Evolutionary conservation across 2,113 vertebrate genomes (phyloP), one percentile per base, ranked within the genome.

Genomic region (Gallinago undulata): DNA sequence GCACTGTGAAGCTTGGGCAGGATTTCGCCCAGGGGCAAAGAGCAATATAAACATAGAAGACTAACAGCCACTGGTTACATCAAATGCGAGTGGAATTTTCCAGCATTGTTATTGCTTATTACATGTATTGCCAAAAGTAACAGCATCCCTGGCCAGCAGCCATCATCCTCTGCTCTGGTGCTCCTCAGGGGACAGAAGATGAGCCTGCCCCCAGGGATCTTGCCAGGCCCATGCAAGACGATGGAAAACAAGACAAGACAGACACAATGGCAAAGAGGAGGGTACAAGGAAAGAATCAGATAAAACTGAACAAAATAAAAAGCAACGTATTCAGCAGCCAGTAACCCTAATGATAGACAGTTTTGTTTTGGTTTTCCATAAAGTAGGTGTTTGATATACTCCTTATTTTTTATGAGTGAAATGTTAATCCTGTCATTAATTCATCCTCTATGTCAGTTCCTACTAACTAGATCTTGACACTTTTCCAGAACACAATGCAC

Each of bases 61-160:
- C 30, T 66, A 76, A 23, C 3, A 86, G 41, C 47, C 77, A 64
- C 35, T 75, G 56, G 77, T 48, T 79, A 4, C 62, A 85, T 39
- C 17, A 82, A 60, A 57, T 6, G 11, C 1, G 10, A 73, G 35
- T 79, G 87, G 93, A 97, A 90, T 90, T 95, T 95, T 95, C 89
- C 87, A 83, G 41, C 19, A 11, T 14, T 73, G 45, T 51, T 62
- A 16, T 11, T 76, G 57, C 51, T 82, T 28, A 8, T 43, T 87
- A 67, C 21, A 43, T 1, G 1, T 24, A 35, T 23, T 3, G 3
- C 67, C 2, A 4, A 39, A 48, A 39, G 0, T 1, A 90, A 3
- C 39, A 77, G 50, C 33, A 41, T 35, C 53, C 24, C 59, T 95
- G 86, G 47, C 80, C n/a, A 19, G 50, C 35, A 93, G 53, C 75